These are phyloP conservation scores for Takifugu bimaculatus DNA, from an alignment of 2,113 vertebrate species.

Conservation along the genomic window DNA sequence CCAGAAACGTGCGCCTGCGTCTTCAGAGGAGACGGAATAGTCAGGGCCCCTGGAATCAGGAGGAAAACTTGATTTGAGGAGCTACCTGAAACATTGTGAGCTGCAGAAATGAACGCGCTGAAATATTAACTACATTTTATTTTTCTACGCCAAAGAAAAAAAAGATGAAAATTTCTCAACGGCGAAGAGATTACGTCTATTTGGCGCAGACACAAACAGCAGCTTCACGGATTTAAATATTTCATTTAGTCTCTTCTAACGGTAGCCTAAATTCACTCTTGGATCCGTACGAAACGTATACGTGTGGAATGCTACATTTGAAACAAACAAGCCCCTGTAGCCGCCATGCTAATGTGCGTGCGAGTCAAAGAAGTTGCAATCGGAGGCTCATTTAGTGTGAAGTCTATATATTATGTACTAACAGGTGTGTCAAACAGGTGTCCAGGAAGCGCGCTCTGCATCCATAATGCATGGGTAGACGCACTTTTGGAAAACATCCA, in stretches of 20 bases:
- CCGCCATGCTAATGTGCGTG: not conserved
- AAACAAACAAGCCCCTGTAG: conserved; percentile 20
- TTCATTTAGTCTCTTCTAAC: not conserved
- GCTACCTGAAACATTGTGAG: not conserved
- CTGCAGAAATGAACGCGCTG: not conserved
- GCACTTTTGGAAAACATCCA: conserved; percentile 60
- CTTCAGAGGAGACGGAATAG: not conserved
- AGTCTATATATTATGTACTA: conserved; percentile 32
- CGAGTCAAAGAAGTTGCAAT: conserved; percentile 24
- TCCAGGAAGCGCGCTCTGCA: conserved; percentile 56
- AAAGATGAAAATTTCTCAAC: not conserved
- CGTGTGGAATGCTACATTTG: not conserved
- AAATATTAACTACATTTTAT: not conserved
- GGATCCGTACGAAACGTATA: not conserved
- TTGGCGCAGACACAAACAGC: not conserved
- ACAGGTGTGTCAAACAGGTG: conserved; percentile 73
- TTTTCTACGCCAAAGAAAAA: not conserved
- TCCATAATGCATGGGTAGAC: conserved; percentile 48
- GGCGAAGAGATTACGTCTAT: not conserved
- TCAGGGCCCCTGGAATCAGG: not conserved
- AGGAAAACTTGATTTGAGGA: not conserved
- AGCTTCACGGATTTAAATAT: not conserved
- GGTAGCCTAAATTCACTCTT: not conserved
- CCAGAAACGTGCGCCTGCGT: not conserved
- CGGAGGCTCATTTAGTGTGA: conserved; percentile 37